These are phyloP conservation scores for Ciconia stormi DNA, from an alignment of 2,113 vertebrate species.

Conservation along the genomic window DNA sequence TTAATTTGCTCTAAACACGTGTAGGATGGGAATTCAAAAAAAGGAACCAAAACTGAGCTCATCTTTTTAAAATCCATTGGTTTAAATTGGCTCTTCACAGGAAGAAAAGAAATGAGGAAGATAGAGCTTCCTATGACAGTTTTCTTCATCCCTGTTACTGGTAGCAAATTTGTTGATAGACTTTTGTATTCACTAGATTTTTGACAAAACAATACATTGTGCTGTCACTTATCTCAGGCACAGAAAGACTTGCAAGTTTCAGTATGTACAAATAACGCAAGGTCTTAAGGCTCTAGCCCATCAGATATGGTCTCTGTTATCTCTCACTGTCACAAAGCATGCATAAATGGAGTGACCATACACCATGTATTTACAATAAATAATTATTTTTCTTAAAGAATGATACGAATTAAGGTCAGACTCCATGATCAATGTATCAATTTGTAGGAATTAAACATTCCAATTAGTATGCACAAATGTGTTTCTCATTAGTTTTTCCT, in stretches of 20 bases:
- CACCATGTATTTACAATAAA: neutral
- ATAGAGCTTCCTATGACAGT: neutral
- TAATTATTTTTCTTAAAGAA: neutral
- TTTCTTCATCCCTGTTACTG: neutral
- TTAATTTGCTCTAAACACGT: neutral
- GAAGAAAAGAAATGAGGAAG: neutral
- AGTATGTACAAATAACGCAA: neutral
- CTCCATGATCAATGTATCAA: neutral
- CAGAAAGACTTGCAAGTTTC: neutral
- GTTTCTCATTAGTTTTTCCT: neutral
- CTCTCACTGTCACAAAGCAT: neutral
- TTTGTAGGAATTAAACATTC: neutral
- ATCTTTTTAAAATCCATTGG: neutral
- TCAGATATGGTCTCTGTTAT: neutral
- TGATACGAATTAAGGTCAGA: neutral
- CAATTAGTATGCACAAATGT: neutral
- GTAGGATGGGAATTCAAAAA: neutral
- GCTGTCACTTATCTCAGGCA: neutral
- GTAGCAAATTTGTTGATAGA: neutral
- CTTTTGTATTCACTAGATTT: neutral
- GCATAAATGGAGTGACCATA: neutral
- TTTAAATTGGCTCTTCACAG: neutral
- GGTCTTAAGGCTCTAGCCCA: neutral
- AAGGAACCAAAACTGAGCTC: neutral
- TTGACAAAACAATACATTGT: neutral